These are phyloP conservation scores for Orgyia antiqua DNA, from an alignment of 2,888 invertebrate species.

Conservation along the genomic window DNA sequence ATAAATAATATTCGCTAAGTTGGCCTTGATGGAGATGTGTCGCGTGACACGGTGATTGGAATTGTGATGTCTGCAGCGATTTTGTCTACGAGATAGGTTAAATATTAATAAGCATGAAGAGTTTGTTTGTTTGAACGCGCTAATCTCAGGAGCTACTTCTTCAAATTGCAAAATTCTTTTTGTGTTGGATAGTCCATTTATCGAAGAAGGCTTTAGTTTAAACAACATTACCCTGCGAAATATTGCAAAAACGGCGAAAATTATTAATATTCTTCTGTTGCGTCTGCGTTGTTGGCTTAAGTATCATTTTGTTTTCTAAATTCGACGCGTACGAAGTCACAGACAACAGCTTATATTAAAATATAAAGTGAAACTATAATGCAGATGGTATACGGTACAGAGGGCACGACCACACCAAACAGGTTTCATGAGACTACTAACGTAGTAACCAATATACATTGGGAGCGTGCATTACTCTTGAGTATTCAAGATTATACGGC, in stretches of 20 bases:
- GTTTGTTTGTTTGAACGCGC: too few species aligned
- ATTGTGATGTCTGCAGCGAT: conserved; percentile 5
- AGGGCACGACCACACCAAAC: conserved; percentile 65
- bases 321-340: too few species aligned
- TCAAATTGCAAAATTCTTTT: too few species aligned
- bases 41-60: conserved; percentile 14
- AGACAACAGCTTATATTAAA: conserved; percentile 39
- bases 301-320: too few species aligned
- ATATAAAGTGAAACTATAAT: conserved; percentile 66
- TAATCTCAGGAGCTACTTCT: too few species aligned
- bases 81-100: conserved; percentile 28
- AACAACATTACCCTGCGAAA: too few species aligned
- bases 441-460: conserved; percentile 74
- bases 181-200: too few species aligned
- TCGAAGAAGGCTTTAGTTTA: too few species aligned
- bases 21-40: conserved; percentile 29
- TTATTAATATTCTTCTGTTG: too few species aligned
- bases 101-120: too few species aligned
- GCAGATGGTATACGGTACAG: conserved; percentile 58
- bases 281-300: too few species aligned
- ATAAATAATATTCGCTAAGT: conserved; percentile 31
- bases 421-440: conserved; percentile 68
- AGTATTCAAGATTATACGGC: conserved; percentile 52
- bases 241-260: too few species aligned
- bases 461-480: conserved; percentile 49